Percentiles rank a stretch among this genome's conserved stretches.
phyloP scores from a whole-genome alignment of 2,113 vertebrate genomes.

The Dromaius novaehollandiae region DNA sequence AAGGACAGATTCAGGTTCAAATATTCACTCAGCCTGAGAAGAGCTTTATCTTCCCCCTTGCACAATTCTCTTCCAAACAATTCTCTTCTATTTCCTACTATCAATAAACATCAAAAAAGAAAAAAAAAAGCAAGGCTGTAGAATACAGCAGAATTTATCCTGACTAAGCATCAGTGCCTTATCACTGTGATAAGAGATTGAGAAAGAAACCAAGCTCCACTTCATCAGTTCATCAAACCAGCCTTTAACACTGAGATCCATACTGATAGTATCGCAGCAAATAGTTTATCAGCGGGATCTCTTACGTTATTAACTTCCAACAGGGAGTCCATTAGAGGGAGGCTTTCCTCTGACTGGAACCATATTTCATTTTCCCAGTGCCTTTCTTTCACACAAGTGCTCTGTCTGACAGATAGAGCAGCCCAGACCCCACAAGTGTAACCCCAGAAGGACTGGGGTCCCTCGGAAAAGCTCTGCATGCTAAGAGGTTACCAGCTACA shows the following conservation, averaged over 20 bases:
- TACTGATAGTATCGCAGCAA: not conserved
- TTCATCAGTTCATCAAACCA: conserved; percentile 11
- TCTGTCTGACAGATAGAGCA: not conserved
- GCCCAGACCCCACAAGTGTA: not conserved
- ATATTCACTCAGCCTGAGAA: not conserved
- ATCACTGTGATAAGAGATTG: not conserved
- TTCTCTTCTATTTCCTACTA: not conserved
- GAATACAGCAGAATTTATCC: not conserved
- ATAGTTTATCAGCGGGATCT: conserved; percentile 20
- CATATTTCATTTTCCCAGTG: not conserved
- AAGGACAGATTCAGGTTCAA: not conserved
- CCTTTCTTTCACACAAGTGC: not conserved
- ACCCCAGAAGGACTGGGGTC: not conserved
- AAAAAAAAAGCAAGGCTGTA: not conserved
- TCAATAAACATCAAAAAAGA: not conserved
- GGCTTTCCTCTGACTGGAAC: not conserved
- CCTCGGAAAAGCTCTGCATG: not conserved
- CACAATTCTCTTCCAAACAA: not conserved
- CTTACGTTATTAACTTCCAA: not conserved
- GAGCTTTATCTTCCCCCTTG: not conserved
- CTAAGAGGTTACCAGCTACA: not conserved
- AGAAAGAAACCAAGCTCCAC: not conserved
- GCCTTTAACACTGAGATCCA: not conserved
- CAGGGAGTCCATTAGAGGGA: not conserved
- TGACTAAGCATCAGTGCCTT: not conserved